These are phyloP conservation scores for Drosophila grimshawi DNA, from an alignment of 1,140 invertebrate genomes.

Conservation along the genomic window DNA sequence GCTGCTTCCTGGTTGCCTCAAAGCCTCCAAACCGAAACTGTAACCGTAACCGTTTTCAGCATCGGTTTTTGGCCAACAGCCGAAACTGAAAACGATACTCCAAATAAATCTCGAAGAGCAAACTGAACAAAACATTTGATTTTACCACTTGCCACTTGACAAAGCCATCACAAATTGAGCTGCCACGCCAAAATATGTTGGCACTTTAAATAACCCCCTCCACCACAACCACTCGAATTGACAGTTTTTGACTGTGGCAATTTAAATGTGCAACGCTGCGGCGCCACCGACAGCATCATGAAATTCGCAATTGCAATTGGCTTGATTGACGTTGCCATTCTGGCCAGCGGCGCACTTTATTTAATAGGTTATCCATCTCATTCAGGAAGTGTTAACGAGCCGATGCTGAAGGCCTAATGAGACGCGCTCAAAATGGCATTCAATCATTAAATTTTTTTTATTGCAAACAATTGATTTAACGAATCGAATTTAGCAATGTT, in stretches of 20 bases:
- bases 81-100: conserved; percentile 4
- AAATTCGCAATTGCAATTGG: conserved; percentile 52
- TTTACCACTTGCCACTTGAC: conserved; percentile 23
- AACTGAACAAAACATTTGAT: conserved; percentile 35
- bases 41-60: conserved; percentile 31
- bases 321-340: conserved; percentile 71
- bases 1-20: conserved; percentile 56
- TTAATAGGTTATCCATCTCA: conserved; percentile 26
- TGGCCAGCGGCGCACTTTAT: conserved; percentile 51
- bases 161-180: conserved; percentile 43
- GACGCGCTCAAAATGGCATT: conserved; percentile 2
- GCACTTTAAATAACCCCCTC: not conserved
- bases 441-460: conserved; percentile 6
- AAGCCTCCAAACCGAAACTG: conserved; percentile 36
- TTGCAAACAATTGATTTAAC: not conserved
- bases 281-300: conserved; percentile 31
- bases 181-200: conserved; percentile 51
- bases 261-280: conserved; percentile 67
- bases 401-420: conserved; percentile 17
- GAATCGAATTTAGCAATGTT: not conserved
- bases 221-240: conserved; percentile 30
- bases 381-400: conserved; percentile 25
- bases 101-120: conserved; percentile 18
- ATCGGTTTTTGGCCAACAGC: conserved; percentile 5
- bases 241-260: conserved; percentile 58